These are phyloP conservation scores for Mionectes olivaceus DNA, from an alignment of 2,797 vertebrate genomes.

Conservation along the genomic window DNA sequence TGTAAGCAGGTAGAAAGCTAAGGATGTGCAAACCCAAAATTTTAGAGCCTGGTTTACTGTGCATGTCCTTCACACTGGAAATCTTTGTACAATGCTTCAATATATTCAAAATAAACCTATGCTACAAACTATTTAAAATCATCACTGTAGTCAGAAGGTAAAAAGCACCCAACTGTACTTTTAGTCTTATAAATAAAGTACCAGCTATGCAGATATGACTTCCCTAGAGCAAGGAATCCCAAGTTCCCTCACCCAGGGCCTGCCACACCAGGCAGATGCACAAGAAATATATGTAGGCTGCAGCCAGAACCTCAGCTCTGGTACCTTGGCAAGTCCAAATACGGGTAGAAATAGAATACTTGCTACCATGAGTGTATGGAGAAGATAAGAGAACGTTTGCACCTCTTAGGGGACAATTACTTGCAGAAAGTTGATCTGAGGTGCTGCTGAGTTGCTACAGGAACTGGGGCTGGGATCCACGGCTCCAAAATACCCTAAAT, in stretches of 20 bases:
- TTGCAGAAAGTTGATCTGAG: neutral
- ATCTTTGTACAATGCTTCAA: neutral
- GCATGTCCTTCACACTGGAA: neutral
- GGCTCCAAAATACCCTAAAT: neutral
- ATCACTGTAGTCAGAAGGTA: neutral
- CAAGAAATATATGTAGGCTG: accelerated
- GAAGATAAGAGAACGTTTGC: neutral
- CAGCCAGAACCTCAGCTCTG: neutral
- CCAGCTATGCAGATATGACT: neutral
- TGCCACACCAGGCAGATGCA: accelerated
- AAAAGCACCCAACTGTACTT: neutral
- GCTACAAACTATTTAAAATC: neutral
- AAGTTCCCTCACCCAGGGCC: neutral
- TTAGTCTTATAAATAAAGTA: neutral
- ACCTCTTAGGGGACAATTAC: neutral
- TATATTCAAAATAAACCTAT: neutral
- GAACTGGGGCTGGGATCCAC: neutral
- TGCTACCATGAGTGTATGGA: accelerated
- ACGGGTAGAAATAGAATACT: neutral
- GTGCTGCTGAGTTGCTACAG: neutral
- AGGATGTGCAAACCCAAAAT: neutral
- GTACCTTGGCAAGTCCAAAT: neutral
- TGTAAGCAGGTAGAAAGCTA: neutral
- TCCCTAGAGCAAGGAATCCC: neutral
- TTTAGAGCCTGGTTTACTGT: neutral